These are phyloP conservation scores for human (Homo sapiens) DNA, from an alignment of 2,113 vertebrate genomes.

Conservation along the genomic window GRCh38 chr16:82243001-82243500, in stretches of 20 bases:
- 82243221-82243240: not conserved
- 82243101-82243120: not conserved
- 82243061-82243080: not conserved
- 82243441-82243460: not conserved
- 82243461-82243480: not conserved
- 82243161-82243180: not conserved
- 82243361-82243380: conserved; percentile 7
- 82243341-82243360: not conserved
- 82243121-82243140: not conserved
- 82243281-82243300: not conserved
- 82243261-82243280: not conserved
- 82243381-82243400: not conserved
- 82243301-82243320: not conserved
- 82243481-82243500: not conserved
- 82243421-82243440: not conserved
- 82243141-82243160: not conserved
- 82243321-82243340: not conserved
- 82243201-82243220: not conserved
- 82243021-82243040: conserved; percentile 5
- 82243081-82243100: not conserved
- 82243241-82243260: not conserved
- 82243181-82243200: not conserved
- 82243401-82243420: conserved; percentile 31
- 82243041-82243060: not conserved
- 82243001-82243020: not conserved